Conservation (phyloP, 2,113 vertebrate genomes). For the Tupaia tana region DNA sequence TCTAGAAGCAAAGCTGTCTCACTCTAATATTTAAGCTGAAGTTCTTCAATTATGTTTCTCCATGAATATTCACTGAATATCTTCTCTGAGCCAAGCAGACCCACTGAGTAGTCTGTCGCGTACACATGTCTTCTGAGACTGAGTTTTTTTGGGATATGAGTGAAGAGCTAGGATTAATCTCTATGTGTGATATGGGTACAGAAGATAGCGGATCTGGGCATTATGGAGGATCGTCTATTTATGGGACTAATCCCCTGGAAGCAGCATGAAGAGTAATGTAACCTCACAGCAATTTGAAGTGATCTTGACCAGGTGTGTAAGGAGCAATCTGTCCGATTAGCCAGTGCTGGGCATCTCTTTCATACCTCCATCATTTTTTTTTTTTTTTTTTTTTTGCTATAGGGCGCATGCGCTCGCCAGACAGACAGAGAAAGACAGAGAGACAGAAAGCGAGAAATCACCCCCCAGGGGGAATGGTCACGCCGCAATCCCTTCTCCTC, state of each 20-base stretch:
- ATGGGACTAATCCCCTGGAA: rapidly evolving
- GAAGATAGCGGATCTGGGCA: not conserved
- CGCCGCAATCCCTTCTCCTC: too few relatives aligned
- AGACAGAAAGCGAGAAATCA: too few relatives aligned
- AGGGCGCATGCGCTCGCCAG: too few relatives aligned
- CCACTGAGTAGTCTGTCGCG: not conserved
- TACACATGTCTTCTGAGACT: not conserved
- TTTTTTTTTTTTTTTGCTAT: too few relatives aligned
- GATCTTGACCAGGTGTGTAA: not conserved
- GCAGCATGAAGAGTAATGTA: not conserved
- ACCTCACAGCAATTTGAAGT: too few relatives aligned
- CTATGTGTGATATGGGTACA: not conserved
- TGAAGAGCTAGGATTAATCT: not conserved
- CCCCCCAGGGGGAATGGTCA: too few relatives aligned
- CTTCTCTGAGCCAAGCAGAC: not conserved
- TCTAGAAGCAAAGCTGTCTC: not conserved
- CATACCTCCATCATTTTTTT: rapidly evolving
- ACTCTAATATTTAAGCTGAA: not conserved
- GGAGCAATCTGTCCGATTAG: rapidly evolving
- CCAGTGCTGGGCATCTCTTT: rapidly evolving
- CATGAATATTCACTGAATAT: rapidly evolving
- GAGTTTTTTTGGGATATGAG: not conserved
- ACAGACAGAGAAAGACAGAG: too few relatives aligned
- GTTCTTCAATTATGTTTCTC: not conserved
- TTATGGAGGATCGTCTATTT: rapidly evolving